These are phyloP conservation scores for Asarcornis scutulata DNA, from an alignment of 2,113 vertebrate species.

Conservation along the genomic window DNA sequence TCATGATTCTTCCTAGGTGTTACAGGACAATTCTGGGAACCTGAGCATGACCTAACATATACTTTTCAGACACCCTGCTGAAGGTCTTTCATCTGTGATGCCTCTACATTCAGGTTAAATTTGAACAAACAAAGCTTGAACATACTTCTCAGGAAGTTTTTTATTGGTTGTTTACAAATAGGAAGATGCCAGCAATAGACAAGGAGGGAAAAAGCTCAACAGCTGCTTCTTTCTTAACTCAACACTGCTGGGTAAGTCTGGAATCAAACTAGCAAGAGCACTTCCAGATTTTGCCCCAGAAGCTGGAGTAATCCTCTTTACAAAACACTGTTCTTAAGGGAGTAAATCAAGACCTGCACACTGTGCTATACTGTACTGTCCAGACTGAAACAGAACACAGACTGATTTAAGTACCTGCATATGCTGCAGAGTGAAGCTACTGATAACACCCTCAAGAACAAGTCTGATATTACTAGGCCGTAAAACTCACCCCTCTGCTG, in stretches of 20 bases:
- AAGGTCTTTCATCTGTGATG: background rate
- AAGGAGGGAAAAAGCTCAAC: slow-evolving; percentile 11
- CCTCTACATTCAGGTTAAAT: background rate
- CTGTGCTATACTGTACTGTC: background rate
- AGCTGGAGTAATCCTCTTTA: slow-evolving; percentile 34
- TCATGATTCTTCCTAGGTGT: background rate
- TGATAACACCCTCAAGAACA: background rate
- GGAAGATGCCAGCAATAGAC: background rate
- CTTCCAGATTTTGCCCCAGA: slow-evolving; percentile 12
- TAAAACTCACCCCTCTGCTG: background rate
- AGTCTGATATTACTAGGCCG: background rate
- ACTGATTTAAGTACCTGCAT: background rate
- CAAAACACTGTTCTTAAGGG: slow-evolving; percentile 36
- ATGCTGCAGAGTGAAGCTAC: background rate
- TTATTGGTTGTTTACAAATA: slow-evolving; percentile 29
- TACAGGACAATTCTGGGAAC: background rate
- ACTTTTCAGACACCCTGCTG: background rate
- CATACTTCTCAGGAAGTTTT: background rate
- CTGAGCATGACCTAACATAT: background rate
- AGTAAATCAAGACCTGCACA: slow-evolving; percentile 16
- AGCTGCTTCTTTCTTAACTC: background rate
- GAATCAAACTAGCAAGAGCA: background rate
- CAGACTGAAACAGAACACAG: slow-evolving; percentile 4
- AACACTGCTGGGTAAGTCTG: background rate
- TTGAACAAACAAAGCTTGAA: background rate